Evolutionary conservation across 2,888 invertebrate genomes (phyloP), one percentile per base, ranked within the genome.

Genomic region (Campoplex capitator): DNA sequence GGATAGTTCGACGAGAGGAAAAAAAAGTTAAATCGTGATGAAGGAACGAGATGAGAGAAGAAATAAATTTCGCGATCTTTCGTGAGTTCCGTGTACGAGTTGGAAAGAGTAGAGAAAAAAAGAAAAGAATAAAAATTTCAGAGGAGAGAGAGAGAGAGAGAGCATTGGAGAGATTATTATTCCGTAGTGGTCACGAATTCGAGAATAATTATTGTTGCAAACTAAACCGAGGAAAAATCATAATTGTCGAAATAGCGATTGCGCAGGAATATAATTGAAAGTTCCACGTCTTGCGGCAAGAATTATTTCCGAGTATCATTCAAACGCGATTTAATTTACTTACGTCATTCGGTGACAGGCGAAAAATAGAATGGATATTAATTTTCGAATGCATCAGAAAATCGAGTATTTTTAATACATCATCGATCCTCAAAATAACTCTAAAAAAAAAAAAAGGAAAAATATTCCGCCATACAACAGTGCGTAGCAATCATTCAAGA

Each of bases 161-260:
- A 32, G 32, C 16, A 62, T 62, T 62, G 16, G 6, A 32, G 32
- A 62, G 32, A 62, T 32, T 16, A 13, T 58, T 62, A 16, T 62
- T 32, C 32, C 16, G 16, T 32, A 2, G 32, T 13, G 32, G 62
- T 62, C 62, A 62, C 62, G 62, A 62, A 16, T 62, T 16, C 62
- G 32, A 62, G 62, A 16, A 62, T 62, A 62, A 62, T 62, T 62
- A 32, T 62, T 32, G 32, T 32, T 62, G 32, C 62, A 32, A 62
- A 62, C 0, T 13, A 16, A 62, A 62, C 32, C 0, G 62, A 32
- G 1, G 62, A 32, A 62, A 62, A 62, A 42, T 42, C 2, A 32
- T 62, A 62, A 62, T 62, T 16, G 62, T 62, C 13, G 3, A 62
- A 62, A 62, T 32, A 16, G 62, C 62, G 32, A 62, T 62, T 32